These are phyloP conservation scores for Eilema depressum DNA, from an alignment of 2,888 invertebrate genomes.

Conservation along the genomic window DNA sequence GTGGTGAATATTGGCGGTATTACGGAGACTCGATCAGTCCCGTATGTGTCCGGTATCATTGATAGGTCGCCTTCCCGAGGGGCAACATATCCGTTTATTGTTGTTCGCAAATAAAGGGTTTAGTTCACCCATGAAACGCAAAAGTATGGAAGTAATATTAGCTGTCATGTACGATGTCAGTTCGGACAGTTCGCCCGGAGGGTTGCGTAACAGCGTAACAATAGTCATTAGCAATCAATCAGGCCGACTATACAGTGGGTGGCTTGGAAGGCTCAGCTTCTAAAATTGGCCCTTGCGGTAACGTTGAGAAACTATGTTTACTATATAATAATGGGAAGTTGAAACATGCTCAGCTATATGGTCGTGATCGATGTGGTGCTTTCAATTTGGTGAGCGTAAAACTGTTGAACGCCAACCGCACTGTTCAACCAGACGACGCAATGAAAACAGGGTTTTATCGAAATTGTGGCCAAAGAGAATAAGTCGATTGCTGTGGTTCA, in stretches of 20 bases:
- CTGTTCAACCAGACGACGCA: slow-evolving; percentile 54
- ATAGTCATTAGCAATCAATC: slow-evolving; percentile 85
- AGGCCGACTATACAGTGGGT: slow-evolving; percentile 70
- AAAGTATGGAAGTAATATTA: slow-evolving; percentile 70
- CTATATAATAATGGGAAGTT: slow-evolving; percentile 43
- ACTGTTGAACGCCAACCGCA: slow-evolving; percentile 59
- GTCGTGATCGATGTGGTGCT: slow-evolving; percentile 59
- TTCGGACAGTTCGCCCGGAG: slow-evolving; percentile 63
- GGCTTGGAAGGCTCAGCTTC: slow-evolving; percentile 62
- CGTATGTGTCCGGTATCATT: slow-evolving; percentile 70
- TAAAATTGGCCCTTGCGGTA: slow-evolving; percentile 75
- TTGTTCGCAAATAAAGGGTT: slow-evolving; percentile 72
- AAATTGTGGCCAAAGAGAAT: slow-evolving; percentile 70
- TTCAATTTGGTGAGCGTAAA: slow-evolving; percentile 59
- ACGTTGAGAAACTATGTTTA: slow-evolving; percentile 56
- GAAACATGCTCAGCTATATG: slow-evolving; percentile 43
- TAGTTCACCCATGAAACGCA: slow-evolving; percentile 56
- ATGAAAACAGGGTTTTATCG: slow-evolving; percentile 76
- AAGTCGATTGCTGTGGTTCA: slow-evolving; percentile 67
- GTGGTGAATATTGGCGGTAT: slow-evolving; percentile 69
- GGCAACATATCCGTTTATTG: slow-evolving; percentile 73
- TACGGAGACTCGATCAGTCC: slow-evolving; percentile 61
- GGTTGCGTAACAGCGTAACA: slow-evolving; percentile 77
- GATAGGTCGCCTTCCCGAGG: slow-evolving; percentile 69
- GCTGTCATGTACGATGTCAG: slow-evolving; percentile 73